Conservation (phyloP, 2,113 vertebrate genomes). For the Albula glossodonta region DNA sequence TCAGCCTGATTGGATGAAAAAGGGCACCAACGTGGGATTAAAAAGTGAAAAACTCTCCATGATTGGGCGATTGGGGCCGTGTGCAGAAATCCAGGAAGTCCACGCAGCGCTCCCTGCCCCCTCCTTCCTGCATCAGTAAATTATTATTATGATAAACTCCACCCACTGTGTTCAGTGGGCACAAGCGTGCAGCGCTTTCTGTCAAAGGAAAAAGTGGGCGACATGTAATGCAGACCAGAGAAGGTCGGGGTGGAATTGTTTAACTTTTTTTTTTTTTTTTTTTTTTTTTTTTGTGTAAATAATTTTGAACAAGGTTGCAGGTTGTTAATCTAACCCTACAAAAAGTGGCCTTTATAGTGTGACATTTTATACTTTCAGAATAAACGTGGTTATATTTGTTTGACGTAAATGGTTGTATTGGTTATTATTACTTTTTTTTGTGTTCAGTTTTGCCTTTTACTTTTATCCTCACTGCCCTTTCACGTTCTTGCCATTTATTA, state of each 20-base stretch:
- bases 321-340: conserved; percentile 71
- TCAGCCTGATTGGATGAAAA: conserved; percentile 51
- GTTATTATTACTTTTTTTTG: background rate
- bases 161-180: conserved; percentile 64
- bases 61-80: conserved; percentile 62
- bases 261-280: too few relatives aligned
- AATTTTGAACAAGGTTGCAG: conserved; percentile 49
- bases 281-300: conserved; percentile 62
- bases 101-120: conserved; percentile 59
- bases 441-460: background rate
- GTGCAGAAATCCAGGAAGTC: conserved; percentile 62
- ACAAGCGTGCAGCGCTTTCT: conserved; percentile 61
- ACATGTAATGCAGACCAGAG: conserved; percentile 59
- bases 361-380: conserved; percentile 81
- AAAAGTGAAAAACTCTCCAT: conserved; percentile 51
- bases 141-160: conserved; percentile 57
- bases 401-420: background rate
- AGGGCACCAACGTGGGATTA: background rate
- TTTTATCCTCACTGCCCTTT: background rate
- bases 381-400: conserved; percentile 69
- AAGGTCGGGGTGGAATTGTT: conserved; percentile 9
- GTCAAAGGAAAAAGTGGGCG: conserved; percentile 64
- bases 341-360: conserved; percentile 81
- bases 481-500: background rate
- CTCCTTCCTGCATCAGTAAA: conserved; percentile 67